Evolutionary conservation across 1,140 invertebrate species (phyloP), one percentile per base, ranked within the genome.

Genomic region (Planococcus citri): DNA sequence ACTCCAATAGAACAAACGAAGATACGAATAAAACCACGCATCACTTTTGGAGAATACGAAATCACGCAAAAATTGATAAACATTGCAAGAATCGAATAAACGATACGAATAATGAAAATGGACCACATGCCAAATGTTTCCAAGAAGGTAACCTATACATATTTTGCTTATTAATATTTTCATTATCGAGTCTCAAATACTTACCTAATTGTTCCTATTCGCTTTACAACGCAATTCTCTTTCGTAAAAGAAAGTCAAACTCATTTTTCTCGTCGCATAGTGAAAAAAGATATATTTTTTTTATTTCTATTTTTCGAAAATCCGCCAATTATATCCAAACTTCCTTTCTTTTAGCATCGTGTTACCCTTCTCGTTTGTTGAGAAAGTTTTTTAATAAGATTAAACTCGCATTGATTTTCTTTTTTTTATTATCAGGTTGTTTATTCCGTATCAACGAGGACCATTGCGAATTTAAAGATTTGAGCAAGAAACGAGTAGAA

Each of bases 401-500:
- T n/a, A n/a, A n/a, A n/a, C n/a, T 37, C 33, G 14, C 33, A 8
- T 37, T 20, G 17, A 20, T 9, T 60, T n/a, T n/a, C n/a, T 4
- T 58, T 58, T n/a, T 64, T 64, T 64, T 64, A 24, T 60, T 60
- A 6, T 20, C 25, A 64, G 60, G 60, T 17, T 92, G 90, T 74
- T 76, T 92, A 0, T 93, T 86, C 76, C 84, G 92, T 73, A 80
- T 92, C 29, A 77, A 78, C 12, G 77, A 81, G n/a, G 90, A 92
- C 80, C 90, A 90, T 0, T 92, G 90, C 74, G 90, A 92, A 76
- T 83, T 78, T 69, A 79, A 83, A 27, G 90, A 92, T 79, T 75
- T 92, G 21, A 85, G 84, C 9, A 69, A 24, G 9, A 27, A 64
- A 64, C 22, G 4, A 51, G 8, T 64, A 64, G 3, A 12, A 24